Conservation (phyloP, 2,888 invertebrate genomes). For the Agrypnus murinus region DNA sequence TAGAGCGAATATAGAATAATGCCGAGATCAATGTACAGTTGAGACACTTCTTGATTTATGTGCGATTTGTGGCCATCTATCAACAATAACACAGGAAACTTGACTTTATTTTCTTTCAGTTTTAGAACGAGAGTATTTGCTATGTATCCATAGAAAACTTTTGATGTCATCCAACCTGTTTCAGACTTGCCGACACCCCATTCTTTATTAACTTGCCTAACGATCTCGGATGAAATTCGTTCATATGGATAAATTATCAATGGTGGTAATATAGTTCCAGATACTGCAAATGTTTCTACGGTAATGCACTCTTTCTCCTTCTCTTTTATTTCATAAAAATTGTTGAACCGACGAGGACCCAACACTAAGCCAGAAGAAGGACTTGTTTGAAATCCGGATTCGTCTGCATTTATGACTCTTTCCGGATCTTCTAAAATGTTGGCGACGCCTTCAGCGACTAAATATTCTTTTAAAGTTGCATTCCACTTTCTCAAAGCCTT, state of each 20-base stretch:
- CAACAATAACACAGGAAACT: slow-evolving; percentile 66
- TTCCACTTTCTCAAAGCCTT: background rate
- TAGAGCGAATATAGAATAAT: slow-evolving; percentile 10
- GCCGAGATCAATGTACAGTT: slow-evolving; percentile 61
- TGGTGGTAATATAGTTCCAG: background rate
- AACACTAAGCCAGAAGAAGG: background rate
- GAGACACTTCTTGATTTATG: slow-evolving; percentile 63
- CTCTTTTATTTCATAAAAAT: background rate
- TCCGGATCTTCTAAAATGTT: background rate
- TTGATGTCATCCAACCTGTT: too few relatives aligned
- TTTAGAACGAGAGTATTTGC: background rate
- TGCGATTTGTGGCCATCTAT: slow-evolving; percentile 68
- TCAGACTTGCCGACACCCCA: background rate
- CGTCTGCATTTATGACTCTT: background rate
- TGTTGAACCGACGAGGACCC: background rate
- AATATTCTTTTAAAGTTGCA: background rate
- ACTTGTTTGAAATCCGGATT: background rate
- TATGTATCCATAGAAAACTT: background rate
- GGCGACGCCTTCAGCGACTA: background rate
- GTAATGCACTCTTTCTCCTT: background rate
- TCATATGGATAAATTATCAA: background rate
- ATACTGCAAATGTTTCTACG: background rate
- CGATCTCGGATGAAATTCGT: background rate
- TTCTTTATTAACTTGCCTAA: background rate
- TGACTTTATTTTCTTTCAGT: too few relatives aligned